These are phyloP conservation scores for Aplidium turbinatum DNA, from an alignment of 23 tunicate species.

Conservation along the genomic window DNA sequence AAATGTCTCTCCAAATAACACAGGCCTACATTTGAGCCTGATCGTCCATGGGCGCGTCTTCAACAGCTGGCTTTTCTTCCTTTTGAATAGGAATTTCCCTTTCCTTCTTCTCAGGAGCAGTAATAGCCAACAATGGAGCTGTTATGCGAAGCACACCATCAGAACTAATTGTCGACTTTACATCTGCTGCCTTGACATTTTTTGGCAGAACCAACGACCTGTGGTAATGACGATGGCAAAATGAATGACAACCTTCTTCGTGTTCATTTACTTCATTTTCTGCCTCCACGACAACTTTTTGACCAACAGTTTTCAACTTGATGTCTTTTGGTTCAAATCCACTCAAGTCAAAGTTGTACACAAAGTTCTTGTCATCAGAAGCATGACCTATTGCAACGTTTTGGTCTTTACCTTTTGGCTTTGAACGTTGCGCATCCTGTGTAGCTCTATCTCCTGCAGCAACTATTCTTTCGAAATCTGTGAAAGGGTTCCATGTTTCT, in stretches of 20 bases:
- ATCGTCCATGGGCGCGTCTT: too few species aligned
- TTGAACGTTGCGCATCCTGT: neutral
- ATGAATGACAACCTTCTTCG: conserved; percentile 27
- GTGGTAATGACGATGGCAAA: conserved; percentile 42
- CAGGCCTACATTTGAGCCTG: too few species aligned
- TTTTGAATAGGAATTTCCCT: conserved; percentile 10
- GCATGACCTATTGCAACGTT: conserved; percentile 10
- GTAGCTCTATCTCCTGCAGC: neutral
- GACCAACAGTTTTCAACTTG: conserved; percentile 48
- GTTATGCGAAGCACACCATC: conserved; percentile 48
- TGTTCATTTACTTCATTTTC: conserved; percentile 21
- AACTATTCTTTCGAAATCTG: conserved; percentile 17
- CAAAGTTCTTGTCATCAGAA: conserved; percentile 26
- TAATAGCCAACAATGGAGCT: conserved; percentile 35
- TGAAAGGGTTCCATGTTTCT: neutral
- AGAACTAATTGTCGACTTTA: conserved; percentile 34
- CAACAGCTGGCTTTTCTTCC: too few species aligned
- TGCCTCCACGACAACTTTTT: conserved; percentile 51
- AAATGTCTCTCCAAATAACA: too few species aligned
- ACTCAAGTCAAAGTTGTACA: conserved; percentile 27
- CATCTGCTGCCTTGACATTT: conserved; percentile 28
- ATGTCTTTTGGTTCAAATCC: conserved; percentile 27
- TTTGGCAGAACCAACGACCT: conserved; percentile 36
- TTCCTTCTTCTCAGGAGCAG: conserved; percentile 6
- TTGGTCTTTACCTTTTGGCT: neutral